A percentile compares a stretch with the other conserved stretches of the same genome.
These are phyloP conservation scores for Diglossa cyanea DNA, from an alignment of 2,797 vertebrate species.

Conservation along the genomic window DNA sequence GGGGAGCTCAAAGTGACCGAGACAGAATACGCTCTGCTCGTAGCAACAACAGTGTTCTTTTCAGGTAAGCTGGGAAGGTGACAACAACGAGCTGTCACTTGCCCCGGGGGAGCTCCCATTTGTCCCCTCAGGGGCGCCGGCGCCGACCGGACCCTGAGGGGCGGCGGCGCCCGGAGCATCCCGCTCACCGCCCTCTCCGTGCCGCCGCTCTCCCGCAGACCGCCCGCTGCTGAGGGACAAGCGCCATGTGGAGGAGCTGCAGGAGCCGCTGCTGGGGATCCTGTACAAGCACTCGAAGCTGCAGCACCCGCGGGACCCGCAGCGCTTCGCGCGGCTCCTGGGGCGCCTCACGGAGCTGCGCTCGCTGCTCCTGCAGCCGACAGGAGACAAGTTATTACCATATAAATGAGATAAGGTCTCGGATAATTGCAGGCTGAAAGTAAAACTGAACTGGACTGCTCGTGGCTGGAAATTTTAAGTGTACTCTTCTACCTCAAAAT, in stretches of 20 bases:
- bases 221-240: constrained; percentile 76
- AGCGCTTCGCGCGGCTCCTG: constrained; percentile 76
- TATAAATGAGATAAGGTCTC: constrained; percentile 80
- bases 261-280: constrained; percentile 76
- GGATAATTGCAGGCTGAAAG: constrained; percentile 76
- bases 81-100: neutral
- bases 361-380: neutral
- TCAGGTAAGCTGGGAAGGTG: constrained; percentile 79
- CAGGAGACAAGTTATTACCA: constrained; percentile 74
- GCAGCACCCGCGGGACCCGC: constrained; percentile 74
- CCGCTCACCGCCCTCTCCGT: neutral
- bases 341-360: constrained; percentile 21
- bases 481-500: neutral
- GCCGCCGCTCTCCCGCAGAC: constrained; percentile 40
- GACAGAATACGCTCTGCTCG: constrained; percentile 88
- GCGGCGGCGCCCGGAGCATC: neutral
- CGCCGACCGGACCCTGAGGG: neutral
- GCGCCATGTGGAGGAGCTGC: constrained; percentile 74
- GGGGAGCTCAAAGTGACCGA: constrained; percentile 83
- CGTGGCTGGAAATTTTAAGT: constrained; percentile 55
- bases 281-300: constrained; percentile 79
- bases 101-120: neutral
- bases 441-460: constrained; percentile 60
- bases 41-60: constrained; percentile 88
- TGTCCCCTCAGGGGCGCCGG: neutral